Percentiles rank a stretch among this genome's conserved stretches.
Conservation (phyloP, 1,140 invertebrate genomes). For the Hermatobates lingyangjiaoensis region DNA sequence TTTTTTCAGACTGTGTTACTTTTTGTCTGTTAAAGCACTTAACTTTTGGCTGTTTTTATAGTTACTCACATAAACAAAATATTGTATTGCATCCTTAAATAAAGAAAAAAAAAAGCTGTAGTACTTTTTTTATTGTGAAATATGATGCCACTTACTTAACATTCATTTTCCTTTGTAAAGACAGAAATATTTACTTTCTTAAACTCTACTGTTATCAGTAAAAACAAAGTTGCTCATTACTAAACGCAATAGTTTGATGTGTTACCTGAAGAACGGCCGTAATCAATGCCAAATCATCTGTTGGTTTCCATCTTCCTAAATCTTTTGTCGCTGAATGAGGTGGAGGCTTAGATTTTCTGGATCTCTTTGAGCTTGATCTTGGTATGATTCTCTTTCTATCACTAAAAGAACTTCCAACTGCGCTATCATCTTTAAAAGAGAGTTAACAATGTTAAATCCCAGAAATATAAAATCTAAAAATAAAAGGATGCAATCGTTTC, state of each 20-base stretch:
- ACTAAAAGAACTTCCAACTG: slow-evolving; percentile 5
- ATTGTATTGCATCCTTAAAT: neutral
- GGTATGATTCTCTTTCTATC: slow-evolving; percentile 6
- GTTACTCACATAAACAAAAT: too few relatives aligned
- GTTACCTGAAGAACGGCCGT: slow-evolving; percentile 76
- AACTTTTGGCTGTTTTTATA: too few relatives aligned
- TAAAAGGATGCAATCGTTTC: too few relatives aligned
- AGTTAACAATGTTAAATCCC: too few relatives aligned
- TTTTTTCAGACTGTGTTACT: too few relatives aligned
- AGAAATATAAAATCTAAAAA: too few relatives aligned
- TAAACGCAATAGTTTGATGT: too few relatives aligned
- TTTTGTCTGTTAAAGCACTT: too few relatives aligned
- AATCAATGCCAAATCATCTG: slow-evolving; percentile 86
- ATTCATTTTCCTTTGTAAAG: neutral
- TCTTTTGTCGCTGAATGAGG: slow-evolving; percentile 55
- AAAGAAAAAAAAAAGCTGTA: neutral
- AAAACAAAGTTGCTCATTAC: too few relatives aligned
- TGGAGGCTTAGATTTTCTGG: slow-evolving; percentile 35
- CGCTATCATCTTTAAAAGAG: slow-evolving; percentile 3
- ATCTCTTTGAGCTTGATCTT: slow-evolving; percentile 11
- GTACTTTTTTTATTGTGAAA: neutral
- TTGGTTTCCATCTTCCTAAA: slow-evolving; percentile 88
- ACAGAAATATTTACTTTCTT: neutral
- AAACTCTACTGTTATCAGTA: neutral
- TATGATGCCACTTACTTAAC: neutral